These are phyloP conservation scores for Clepsis dumicolana DNA, from an alignment of 2,888 invertebrate species.

Conservation along the genomic window DNA sequence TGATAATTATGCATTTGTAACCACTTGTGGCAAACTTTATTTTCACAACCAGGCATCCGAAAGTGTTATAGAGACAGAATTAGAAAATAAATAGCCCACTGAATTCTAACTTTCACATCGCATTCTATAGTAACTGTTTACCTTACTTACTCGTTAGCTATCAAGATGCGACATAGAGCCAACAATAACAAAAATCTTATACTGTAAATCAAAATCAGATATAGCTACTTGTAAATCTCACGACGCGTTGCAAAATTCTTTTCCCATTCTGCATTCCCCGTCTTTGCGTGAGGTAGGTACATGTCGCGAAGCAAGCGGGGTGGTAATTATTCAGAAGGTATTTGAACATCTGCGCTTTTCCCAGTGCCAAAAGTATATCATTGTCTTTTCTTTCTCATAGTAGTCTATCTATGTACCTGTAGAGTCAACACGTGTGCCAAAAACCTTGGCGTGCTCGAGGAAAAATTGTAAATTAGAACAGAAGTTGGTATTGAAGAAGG, in stretches of 20 bases:
- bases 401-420: background rate
- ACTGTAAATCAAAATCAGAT: background rate
- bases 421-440: background rate
- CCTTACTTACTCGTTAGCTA: too few relatives aligned
- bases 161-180: too few relatives aligned
- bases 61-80: too few relatives aligned
- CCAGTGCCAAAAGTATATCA: conserved; percentile 59
- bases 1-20: too few relatives aligned
- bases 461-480: background rate
- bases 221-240: background rate
- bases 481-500: too few relatives aligned
- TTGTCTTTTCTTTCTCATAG: conserved; percentile 55
- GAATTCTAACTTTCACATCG: too few relatives aligned
- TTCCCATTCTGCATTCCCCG: background rate
- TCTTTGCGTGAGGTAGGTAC: conserved; percentile 7
- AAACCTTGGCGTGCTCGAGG: background rate
- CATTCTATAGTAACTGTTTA: too few relatives aligned
- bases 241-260: background rate
- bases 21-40: too few relatives aligned
- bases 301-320: conserved; percentile 59
- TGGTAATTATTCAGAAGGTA: conserved; percentile 77
- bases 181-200: too few relatives aligned
- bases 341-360: conserved; percentile 75
- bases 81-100: too few relatives aligned
- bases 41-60: too few relatives aligned